These are phyloP conservation scores for Drosophila rhopaloa DNA, from an alignment of 1,140 invertebrate genomes.

Conservation along the genomic window DNA sequence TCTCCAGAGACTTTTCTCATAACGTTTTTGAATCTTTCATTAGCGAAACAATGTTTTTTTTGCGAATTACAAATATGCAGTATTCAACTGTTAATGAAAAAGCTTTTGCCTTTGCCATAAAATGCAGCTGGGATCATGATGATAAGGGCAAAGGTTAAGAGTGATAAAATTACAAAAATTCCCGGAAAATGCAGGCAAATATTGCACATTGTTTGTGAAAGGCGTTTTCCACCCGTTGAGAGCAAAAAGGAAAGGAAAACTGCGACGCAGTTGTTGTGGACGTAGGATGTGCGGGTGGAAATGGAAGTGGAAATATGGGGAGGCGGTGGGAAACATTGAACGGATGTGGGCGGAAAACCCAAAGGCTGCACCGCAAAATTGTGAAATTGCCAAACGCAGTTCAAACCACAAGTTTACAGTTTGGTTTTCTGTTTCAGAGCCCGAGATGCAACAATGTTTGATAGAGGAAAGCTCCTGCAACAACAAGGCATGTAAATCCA, in stretches of 20 bases:
- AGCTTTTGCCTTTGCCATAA: slow-evolving; percentile 9
- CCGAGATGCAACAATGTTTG: slow-evolving; percentile 16
- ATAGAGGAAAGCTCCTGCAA: background rate
- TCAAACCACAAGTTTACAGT: slow-evolving; percentile 40
- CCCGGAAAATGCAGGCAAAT: slow-evolving; percentile 17
- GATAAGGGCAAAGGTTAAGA: slow-evolving; percentile 29
- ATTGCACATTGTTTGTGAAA: slow-evolving; percentile 34
- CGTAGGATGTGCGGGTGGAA: background rate
- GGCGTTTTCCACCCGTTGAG: background rate
- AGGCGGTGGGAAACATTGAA: background rate
- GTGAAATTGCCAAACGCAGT: slow-evolving; percentile 47
- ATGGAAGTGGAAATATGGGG: background rate
- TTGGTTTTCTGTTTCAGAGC: background rate
- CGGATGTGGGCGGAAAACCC: slow-evolving; percentile 4
- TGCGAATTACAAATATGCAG: background rate
- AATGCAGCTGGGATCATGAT: slow-evolving; percentile 7
- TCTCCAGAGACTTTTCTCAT: background rate
- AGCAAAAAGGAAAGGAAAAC: slow-evolving; percentile 6
- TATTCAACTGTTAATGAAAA: background rate
- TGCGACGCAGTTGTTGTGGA: background rate
- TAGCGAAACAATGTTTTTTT: background rate
- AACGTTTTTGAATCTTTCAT: background rate
- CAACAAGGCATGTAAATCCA: background rate
- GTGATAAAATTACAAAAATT: slow-evolving; percentile 13
- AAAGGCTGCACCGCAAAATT: slow-evolving; percentile 40